These are phyloP conservation scores for Crocidura indochinensis DNA, from an alignment of 2,797 vertebrate genomes.

Conservation along the genomic window DNA sequence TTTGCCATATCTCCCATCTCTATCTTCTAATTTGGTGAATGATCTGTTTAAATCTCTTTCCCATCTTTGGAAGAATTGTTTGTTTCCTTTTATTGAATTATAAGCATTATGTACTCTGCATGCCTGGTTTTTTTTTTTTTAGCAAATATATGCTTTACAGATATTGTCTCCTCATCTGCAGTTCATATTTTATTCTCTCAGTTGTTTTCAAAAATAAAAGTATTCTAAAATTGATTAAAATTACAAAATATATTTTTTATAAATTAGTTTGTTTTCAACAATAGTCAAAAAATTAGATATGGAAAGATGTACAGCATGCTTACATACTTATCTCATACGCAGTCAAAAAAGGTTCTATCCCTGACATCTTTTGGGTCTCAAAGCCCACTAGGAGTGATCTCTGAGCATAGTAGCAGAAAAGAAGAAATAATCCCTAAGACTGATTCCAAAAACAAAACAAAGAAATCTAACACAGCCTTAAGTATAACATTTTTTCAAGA, in stretches of 20 bases:
- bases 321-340: no score
- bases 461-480: neutral
- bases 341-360: no score
- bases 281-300: constrained; percentile 2
- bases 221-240: constrained; percentile 16
- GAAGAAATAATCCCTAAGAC: no score
- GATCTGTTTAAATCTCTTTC: constrained; percentile 1
- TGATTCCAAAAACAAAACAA: no score
- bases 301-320: no score
- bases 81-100: constrained; percentile 5
- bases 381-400: no score
- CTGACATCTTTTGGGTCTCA: no score
- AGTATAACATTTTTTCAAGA: neutral
- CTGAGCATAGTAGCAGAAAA: no score
- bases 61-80: neutral
- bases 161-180: neutral
- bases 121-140: constrained; percentile 28
- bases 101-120: neutral
- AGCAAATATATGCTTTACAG: neutral
- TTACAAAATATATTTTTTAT: neutral
- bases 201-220: neutral
- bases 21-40: neutral
- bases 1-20: neutral
- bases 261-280: neutral
- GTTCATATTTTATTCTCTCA: constrained; percentile 25